These are phyloP conservation scores for Atopsyche davidsoni DNA, from an alignment of 1,140 invertebrate species.

Conservation along the genomic window DNA sequence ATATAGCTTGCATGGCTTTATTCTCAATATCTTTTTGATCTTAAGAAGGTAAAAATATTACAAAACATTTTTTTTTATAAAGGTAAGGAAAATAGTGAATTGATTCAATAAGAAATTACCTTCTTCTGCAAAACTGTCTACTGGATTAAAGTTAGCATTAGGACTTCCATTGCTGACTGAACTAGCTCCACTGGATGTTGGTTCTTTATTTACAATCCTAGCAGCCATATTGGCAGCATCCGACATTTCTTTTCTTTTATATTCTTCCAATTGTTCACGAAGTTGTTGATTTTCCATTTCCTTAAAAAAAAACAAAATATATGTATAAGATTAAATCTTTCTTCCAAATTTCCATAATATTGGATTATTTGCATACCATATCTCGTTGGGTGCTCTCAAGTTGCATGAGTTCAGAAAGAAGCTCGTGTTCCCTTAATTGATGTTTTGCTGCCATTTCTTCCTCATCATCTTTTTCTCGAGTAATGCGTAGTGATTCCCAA, in stretches of 20 bases:
- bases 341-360: too few species aligned
- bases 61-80: too few species aligned
- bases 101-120: too few species aligned
- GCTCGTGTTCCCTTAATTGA: conserved; percentile 48
- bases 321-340: too few species aligned
- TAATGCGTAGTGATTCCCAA: conserved; percentile 39
- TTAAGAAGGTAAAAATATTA: too few species aligned
- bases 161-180: background rate
- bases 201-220: background rate
- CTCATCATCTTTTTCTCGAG: conserved; percentile 39
- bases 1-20: too few species aligned
- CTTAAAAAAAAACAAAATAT: conserved; percentile 31
- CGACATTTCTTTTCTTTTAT: conserved; percentile 43
- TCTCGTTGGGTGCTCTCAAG: conserved; percentile 53
- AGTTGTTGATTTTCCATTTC: conserved; percentile 50
- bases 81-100: too few species aligned
- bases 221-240: background rate
- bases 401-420: conserved; percentile 52
- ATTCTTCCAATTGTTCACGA: conserved; percentile 48
- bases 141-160: too few species aligned
- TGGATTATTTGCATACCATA: too few species aligned
- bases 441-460: conserved; percentile 45
- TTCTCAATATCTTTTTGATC: too few species aligned
- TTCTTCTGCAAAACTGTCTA: too few species aligned
- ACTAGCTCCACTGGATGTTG: background rate